phyloP scores from a whole-genome alignment of 2,888 invertebrate genomes.

The Drosophila borealis region DNA sequence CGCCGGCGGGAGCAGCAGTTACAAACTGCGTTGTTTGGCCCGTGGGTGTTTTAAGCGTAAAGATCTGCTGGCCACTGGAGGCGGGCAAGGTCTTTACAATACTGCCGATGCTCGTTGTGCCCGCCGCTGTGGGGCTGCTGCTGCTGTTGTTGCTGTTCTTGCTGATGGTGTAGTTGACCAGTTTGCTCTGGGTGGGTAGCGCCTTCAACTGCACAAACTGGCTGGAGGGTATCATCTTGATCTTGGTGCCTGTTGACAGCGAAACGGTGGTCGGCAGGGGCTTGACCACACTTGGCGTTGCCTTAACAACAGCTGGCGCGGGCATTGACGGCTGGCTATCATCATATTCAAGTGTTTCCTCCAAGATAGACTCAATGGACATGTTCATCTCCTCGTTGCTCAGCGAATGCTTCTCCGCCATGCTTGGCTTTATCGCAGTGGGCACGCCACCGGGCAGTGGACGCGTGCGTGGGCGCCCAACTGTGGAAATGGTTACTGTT shows the following conservation, averaged over 20 bases:
- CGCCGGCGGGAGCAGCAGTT: constrained; percentile 49
- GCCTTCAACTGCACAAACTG: constrained; percentile 84
- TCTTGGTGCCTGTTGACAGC: constrained; percentile 75
- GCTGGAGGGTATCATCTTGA: constrained; percentile 84
- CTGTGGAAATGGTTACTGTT: constrained; percentile 79
- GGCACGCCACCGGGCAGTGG: constrained; percentile 68
- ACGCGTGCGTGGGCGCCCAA: constrained; percentile 86
- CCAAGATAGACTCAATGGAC: constrained; percentile 84
- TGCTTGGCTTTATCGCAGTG: constrained; percentile 17
- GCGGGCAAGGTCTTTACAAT: constrained; percentile 76
- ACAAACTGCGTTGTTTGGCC: constrained; percentile 80
- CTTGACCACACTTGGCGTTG: constrained; percentile 28
- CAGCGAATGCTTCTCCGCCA: constrained; percentile 44
- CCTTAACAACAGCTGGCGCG: constrained; percentile 20
- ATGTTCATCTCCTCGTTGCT: constrained; percentile 82
- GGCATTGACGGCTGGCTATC: constrained; percentile 38
- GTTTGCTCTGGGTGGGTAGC: constrained; percentile 79
- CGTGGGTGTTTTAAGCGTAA: constrained; percentile 80
- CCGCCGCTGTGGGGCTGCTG: constrained; percentile 29
- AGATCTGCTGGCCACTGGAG: constrained; percentile 77
- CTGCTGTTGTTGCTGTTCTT: constrained; percentile 59
- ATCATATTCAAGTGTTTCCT: constrained; percentile 77
- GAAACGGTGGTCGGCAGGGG: constrained; percentile 48
- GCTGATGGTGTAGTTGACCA: constrained; percentile 81
- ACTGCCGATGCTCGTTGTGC: constrained; percentile 70